Evolutionary conservation across 2,113 vertebrate species (phyloP), one percentile per base, ranked within the genome.

Genomic region (Microtus pennsylvanicus): DNA sequence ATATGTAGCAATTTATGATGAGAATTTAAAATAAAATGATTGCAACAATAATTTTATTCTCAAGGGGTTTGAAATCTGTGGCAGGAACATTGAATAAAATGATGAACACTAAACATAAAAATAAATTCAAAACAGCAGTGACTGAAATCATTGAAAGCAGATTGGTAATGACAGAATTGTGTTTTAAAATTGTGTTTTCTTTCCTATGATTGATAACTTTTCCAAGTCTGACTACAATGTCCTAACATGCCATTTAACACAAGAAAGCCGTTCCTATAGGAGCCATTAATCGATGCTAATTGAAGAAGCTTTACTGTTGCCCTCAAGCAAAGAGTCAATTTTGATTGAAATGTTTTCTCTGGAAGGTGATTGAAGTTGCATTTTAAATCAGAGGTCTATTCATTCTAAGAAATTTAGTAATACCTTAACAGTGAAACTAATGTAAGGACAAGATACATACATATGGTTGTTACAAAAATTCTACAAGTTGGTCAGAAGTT

Each of bases 271-370:
- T 19, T 87, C 47, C 77, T 87, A n/a, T 26, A 89, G 83, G n/a
- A 95, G 30, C 74, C 61, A 94, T 95, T 94, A 95, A 87, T 75
- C 74, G 35, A 90, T 88, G 33, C 75, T 96, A 91, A 94, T 96
- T 95, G 85, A 92, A 91, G 81, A 88, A 92, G 9, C 5, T 96
- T 92, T 91, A 89, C 14, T 92, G 35, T 93, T 94, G 35, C 65
- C 67, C 55, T 95, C 16, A 55, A 88, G 58, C 85, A 85, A 92
- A 94, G 24, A 94, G 81, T 90, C 28, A 26, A 85, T 86, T 93
- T 92, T 94, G 85, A 93, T 90, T 72, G 38, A 92, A 85, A 50
- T 75, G 65, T 45, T 82, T 95, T 9, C 81, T 94, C 30, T 83
- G 38, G 38, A 93, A 96, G 96, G 16, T 63, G 35, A 95, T 33